phyloP scores from a whole-genome alignment of 2,113 vertebrate species.

The Panthera uncia region DNA sequence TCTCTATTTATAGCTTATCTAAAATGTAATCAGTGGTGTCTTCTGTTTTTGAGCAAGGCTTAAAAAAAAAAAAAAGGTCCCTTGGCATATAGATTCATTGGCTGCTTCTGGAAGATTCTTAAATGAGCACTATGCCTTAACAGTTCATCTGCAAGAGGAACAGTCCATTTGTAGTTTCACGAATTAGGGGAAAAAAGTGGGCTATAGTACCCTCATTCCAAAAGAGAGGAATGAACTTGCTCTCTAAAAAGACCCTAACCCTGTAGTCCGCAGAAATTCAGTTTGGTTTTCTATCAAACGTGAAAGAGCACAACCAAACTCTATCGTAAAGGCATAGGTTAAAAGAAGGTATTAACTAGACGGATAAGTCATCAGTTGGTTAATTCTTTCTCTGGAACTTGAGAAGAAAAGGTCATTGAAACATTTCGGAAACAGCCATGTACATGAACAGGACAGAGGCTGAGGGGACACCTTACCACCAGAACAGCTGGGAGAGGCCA shows the following conservation, averaged over 20 bases:
- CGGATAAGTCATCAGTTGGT: slow-evolving; percentile 83
- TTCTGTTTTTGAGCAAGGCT: not conserved
- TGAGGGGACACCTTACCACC: slow-evolving; percentile 79
- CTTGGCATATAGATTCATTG: not conserved
- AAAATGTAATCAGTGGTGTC: not conserved
- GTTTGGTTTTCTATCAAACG: not conserved
- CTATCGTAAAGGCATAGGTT: slow-evolving; percentile 72
- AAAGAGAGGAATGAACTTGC: not conserved
- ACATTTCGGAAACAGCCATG: slow-evolving; percentile 78
- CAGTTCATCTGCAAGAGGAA: not conserved
- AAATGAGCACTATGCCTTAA: slow-evolving; percentile 41
- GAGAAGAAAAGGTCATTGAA: slow-evolving; percentile 80
- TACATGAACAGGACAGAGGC: slow-evolving; percentile 76
- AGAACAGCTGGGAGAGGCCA: slow-evolving; percentile 70
- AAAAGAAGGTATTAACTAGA: slow-evolving; percentile 87
- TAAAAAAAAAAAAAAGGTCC: not conserved
- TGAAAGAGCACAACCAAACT: not conserved
- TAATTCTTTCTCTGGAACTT: slow-evolving; percentile 79
- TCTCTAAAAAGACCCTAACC: not conserved
- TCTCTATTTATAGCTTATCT: not conserved
- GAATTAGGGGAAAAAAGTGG: not conserved
- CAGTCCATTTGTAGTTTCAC: not conserved
- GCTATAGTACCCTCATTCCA: not conserved
- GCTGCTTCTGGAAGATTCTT: slow-evolving; percentile 11
- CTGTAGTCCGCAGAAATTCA: not conserved